Evolutionary conservation across 2,113 vertebrate genomes (phyloP), one percentile per base, ranked within the genome.

Genomic region (Xenopus laevis): DNA sequence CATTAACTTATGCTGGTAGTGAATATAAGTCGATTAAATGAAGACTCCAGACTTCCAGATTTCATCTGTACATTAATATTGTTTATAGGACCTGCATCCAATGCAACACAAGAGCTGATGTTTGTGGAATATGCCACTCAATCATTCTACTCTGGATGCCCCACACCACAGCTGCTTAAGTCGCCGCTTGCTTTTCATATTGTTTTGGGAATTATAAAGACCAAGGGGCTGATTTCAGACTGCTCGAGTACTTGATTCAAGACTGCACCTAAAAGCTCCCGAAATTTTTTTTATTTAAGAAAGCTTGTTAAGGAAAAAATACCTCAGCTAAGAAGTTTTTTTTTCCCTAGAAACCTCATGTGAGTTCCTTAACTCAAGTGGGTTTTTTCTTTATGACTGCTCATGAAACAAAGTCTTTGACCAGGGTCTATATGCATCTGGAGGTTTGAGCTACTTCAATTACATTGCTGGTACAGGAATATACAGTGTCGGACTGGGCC

Each of bases 1-100:
- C 84, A 17, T 80, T 90, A 20, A 86, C 86, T 0, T 79, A 77
- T 33, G 15, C 74, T 64, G 74, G 74, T 45, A 84, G 85, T 46
- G 82, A 88, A 65, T 87, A 87, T 65, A 84, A 79, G 65, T 88
- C 88, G 60, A 78, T 90, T 64, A 89, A 84, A 74, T 84, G 85
- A 79, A 85, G 84, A 17, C 82, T 85, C 66, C 84, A 0, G 86
- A 85, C 65, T 91, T 92, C 0, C n/a, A n/a, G n/a, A 0, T 88
- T 12, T 80, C 64, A 78, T 89, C 74, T 89, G 87, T 85, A 85
- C 84, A 0, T 61, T 76, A 70, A 68, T 64, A 0, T 52, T 59
- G 0, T 87, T 90, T 63, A 71, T 70, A 46, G 79, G 80, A 7
- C 79, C 86, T 15, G 84, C 84, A 1, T 44, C 84, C 13, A 59